Evolutionary conservation across 23 tunicate genomes (phyloP), one percentile per base, ranked within the genome.

Genomic region (Ascidia mentula): DNA sequence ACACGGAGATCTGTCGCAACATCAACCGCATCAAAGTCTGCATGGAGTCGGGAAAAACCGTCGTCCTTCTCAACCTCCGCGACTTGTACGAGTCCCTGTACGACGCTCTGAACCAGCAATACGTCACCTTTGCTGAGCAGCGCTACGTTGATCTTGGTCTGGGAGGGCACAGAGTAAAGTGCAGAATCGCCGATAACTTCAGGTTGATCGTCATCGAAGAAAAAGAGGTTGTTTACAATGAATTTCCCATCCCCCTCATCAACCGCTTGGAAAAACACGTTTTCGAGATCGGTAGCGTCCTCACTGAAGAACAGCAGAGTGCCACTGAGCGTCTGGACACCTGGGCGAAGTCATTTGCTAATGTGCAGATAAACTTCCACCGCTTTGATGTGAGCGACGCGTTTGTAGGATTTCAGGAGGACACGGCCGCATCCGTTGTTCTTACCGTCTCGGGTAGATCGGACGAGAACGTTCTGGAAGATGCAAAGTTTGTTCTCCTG

Each of bases 131-230:
- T 82, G 77, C 83, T 17, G 88, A 69, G 24, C 84, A 82, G 59
- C 45, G 86, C 32, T 88, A 77, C 77, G 90, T 90, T 69, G 96
- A 90, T 73, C 80, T 90, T 60, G 96, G 96, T 22, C 80, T 90
- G 24, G 96, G 96, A 2, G 96, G 96, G 18, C 96, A 90, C 76
- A 37, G 96, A 61, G 96, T 90, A 61, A 90, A 90, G 73, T 90
- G 96, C 77, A 69, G 96, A 60, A 76, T 90, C 61, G 89, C 96
- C 18, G 59, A 71, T 12, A 45, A 82, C 32, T 90, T 90, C 73
- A 71, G 87, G 37, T 75, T 90, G 40, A 85, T 90, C 46, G 90
- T 90, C 26, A 89, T 90, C 42, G 96, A 90, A 77, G 91, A 90
- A 45, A 90, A 77, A 31, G 74, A 85, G 31, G 59, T 82, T 31